Evolutionary conservation across 64 coral and sea anemone genomes (phyloP).

Genomic region (Stylophora pistillata): DNA sequence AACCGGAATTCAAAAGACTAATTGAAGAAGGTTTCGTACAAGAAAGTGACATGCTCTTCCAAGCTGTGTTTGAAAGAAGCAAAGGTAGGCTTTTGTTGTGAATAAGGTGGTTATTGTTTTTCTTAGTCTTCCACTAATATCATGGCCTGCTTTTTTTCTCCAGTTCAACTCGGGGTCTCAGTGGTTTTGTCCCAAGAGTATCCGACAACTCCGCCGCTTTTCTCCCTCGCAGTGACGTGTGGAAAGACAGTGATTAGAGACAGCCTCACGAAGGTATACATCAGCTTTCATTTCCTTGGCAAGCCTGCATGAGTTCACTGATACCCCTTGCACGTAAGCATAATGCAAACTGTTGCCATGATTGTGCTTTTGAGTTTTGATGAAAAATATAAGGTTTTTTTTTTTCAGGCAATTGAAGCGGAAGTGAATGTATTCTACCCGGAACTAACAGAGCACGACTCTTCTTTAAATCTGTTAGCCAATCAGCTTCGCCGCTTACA

Average conservation of each 20-base stretch:
- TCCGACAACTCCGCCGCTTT: constrained; percentile 83
- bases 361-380: background rate
- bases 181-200: constrained; percentile 77
- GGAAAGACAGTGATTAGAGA: constrained; percentile 36
- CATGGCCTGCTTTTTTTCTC: background rate
- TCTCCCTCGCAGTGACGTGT: constrained; percentile 43
- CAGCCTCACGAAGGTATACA: constrained; percentile 31
- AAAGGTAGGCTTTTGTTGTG: constrained; percentile 17
- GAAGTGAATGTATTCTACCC: constrained; percentile 97
- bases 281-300: background rate
- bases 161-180: constrained; percentile 61
- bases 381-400: background rate
- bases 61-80: constrained; percentile 76
- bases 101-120: background rate
- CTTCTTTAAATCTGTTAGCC: constrained; percentile 69
- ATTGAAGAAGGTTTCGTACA: constrained; percentile 63
- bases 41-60: constrained; percentile 85
- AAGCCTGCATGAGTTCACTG: background rate
- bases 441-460: constrained; percentile 77
- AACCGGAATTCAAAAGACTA: constrained; percentile 26
- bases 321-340: too few relatives aligned
- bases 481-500: constrained; percentile 90
- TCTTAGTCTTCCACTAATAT: background rate
- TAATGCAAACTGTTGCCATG: background rate
- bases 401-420: constrained; percentile 78